phyloP scores from a whole-genome alignment of 2,113 vertebrate genomes.

The Macquaria australasica region DNA sequence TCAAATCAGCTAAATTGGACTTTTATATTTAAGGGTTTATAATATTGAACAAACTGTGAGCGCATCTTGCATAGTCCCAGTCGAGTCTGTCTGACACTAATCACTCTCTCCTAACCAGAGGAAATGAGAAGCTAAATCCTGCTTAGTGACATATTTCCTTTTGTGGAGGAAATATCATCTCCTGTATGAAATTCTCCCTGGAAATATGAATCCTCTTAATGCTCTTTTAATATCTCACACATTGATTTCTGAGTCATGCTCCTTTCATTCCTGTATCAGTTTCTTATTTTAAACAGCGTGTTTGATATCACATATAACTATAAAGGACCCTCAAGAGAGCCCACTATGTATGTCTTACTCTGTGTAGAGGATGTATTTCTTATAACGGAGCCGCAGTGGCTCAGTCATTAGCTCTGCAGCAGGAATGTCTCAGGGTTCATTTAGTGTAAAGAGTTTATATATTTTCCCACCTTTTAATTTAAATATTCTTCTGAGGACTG shows the following conservation, averaged over 20 bases:
- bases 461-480: not conserved
- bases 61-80: not conserved
- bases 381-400: not conserved
- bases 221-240: slow-evolving; percentile 46
- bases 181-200: slow-evolving; percentile 42
- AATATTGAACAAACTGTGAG: not conserved
- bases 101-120: slow-evolving; percentile 36
- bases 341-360: not conserved
- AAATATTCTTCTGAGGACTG: not conserved
- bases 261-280: slow-evolving; percentile 4
- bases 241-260: slow-evolving; percentile 42
- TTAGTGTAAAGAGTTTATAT: not conserved
- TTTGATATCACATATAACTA: not conserved
- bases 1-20: not conserved
- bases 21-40: not conserved
- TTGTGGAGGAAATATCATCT: slow-evolving; percentile 58
- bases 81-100: slow-evolving; percentile 32
- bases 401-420: not conserved
- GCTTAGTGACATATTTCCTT: slow-evolving; percentile 51
- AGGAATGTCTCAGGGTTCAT: not conserved
- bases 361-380: no score
- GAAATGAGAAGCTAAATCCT: slow-evolving; percentile 62
- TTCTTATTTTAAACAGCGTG: not conserved
- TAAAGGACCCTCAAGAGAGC: not conserved
- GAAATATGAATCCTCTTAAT: slow-evolving; percentile 61